Evolutionary conservation across 2,888 invertebrate genomes (phyloP), one percentile per base, ranked within the genome.

Genomic region (Drosophila melanocephala): DNA sequence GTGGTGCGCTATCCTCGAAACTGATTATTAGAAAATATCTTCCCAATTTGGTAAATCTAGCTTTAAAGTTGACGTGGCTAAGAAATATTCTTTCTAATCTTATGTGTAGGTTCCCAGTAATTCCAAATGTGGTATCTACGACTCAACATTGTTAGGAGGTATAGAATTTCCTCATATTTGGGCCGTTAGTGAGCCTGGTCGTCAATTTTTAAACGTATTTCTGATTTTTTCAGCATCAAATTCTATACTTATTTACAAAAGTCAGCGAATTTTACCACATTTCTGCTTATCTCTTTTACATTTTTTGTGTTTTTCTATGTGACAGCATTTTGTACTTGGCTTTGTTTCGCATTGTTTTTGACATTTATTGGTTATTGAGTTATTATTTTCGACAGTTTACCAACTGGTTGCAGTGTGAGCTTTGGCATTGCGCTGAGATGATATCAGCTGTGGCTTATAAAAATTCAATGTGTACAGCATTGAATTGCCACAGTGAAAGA

Each of bases 381-480:
- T 63, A 65, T 68, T 66, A 44, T 58, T 57, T 55, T 65, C 35
- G 33, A 33, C 32, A 16, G n/a, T 33, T 22, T 16, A 33, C 19
- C 26, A 6, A 22, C 19, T 26, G 37, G 14, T 51, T 32, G 6
- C 37, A 19, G 7, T 22, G 28, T 30, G 12, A 14, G 7, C 16
- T 59, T 42, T 50, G 50, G 33, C 53, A 37, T 39, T 53, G 59
- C 33, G 32, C 52, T n/a, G 28, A 5, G 22, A 52, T 35, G 42
- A 61, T 61, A 57, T 51, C 67, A 47, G 53, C 30, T 12, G 28
- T 71, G 58, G 59, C 73, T 67, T 75, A 83, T 88, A 81, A 77
- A 81, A 86, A 68, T 73, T 73, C 78, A 78, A 84, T 84, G 86
- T 88, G 72, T 56, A 35, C 53, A 61, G 53, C 60, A 82, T 77